Conservation (phyloP, 1,140 invertebrate genomes). For the Atta cephalotes region DNA sequence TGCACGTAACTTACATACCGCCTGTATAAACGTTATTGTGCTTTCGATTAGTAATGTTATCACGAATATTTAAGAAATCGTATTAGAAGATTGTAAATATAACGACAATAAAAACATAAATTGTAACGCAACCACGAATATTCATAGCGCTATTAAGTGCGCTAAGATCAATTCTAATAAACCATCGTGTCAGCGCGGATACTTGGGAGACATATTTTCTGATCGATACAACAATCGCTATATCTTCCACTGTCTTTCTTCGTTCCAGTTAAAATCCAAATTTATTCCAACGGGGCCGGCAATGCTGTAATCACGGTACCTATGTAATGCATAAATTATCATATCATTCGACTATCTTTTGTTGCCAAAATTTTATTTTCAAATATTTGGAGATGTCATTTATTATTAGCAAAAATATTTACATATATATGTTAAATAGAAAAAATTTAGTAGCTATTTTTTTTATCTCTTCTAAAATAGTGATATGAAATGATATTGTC, state of each 20-base stretch:
- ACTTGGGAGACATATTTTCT: slow-evolving; percentile 86
- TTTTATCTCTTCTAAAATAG: background rate
- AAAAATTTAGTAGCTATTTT: background rate
- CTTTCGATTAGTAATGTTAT: slow-evolving; percentile 15
- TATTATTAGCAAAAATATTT: background rate
- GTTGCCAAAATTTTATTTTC: background rate
- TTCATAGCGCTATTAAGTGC: background rate
- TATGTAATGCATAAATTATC: background rate
- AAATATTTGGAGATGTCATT: slow-evolving; percentile 3
- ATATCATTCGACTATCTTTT: background rate
- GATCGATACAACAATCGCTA: slow-evolving; percentile 69
- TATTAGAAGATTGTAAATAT: slow-evolving; percentile 1
- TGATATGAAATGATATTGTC: background rate
- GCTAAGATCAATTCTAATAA: background rate
- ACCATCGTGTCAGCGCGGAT: slow-evolving; percentile 35
- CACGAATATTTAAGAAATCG: background rate
- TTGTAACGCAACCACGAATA: slow-evolving; percentile 2
- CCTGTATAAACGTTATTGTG: slow-evolving; percentile 30
- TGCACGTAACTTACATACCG: slow-evolving; percentile 51
- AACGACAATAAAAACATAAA: slow-evolving; percentile 6
- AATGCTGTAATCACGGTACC: background rate
- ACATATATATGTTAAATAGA: background rate
- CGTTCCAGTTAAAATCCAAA: slow-evolving; percentile 31
- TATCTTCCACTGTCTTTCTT: slow-evolving; percentile 22
- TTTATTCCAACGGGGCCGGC: slow-evolving; percentile 53